Conservation (phyloP, 2,888 invertebrate species). For the Palloptera scutellata region DNA sequence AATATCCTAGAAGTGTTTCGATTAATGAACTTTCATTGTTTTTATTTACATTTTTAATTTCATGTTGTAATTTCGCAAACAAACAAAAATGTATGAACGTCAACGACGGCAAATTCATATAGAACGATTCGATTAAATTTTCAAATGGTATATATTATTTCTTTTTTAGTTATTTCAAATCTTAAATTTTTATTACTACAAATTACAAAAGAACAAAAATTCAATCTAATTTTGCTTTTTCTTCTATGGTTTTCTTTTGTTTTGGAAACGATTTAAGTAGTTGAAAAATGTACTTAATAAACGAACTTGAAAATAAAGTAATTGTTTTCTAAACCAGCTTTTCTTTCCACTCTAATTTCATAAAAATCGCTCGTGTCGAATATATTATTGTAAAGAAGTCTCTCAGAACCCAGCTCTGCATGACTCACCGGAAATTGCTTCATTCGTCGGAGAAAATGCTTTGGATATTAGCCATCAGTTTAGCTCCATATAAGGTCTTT, state of each 20-base stretch:
- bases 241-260: neutral
- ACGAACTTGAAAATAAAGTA: neutral
- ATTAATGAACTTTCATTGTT: neutral
- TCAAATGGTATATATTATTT: slow-evolving; percentile 37
- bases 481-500: no score
- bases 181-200: slow-evolving; percentile 37
- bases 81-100: neutral
- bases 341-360: no score
- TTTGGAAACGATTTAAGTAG: neutral
- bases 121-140: neutral
- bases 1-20: slow-evolving; percentile 2
- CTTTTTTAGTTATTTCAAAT: slow-evolving; percentile 35
- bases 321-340: no score
- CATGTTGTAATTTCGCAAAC: no score
- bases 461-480: no score
- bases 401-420: no score
- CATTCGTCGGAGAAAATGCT: no score
- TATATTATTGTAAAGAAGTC: no score
- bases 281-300: slow-evolving; percentile 2
- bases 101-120: neutral
- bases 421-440: no score
- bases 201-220: slow-evolving; percentile 20
- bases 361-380: no score
- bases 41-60: no score
- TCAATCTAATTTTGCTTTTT: neutral